phyloP scores from a whole-genome alignment of 2,113 vertebrate species.

The Noctilio leporinus region DNA sequence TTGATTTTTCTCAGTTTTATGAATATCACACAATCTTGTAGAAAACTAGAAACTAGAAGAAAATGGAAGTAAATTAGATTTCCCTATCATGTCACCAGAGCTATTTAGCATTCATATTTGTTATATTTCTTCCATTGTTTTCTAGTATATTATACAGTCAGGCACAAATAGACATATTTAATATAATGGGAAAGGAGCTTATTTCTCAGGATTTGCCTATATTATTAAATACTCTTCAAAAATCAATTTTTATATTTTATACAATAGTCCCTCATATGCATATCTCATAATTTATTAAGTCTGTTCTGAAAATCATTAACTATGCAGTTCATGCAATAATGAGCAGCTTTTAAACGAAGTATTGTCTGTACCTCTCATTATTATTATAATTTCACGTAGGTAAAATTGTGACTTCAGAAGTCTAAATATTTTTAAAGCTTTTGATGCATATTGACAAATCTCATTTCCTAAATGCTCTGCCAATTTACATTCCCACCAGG shows the following conservation, averaged over 20 bases:
- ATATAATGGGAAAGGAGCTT: not conserved
- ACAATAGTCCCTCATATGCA: not conserved
- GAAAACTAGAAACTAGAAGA: not conserved
- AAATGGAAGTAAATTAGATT: not conserved
- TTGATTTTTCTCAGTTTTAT: not conserved
- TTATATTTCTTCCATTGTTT: not conserved
- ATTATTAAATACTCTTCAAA: not conserved
- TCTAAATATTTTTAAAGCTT: slow-evolving; percentile 5
- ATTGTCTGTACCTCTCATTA: not conserved
- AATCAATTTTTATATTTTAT: not conserved
- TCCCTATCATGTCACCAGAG: not conserved
- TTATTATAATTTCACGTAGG: not conserved
- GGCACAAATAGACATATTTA: not conserved
- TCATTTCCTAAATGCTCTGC: not conserved
- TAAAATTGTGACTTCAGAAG: not conserved
- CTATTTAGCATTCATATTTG: not conserved
- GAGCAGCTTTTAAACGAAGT: not conserved
- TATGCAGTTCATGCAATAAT: not conserved
- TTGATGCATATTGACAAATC: not conserved
- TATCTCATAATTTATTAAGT: not conserved
- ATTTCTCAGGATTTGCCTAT: not conserved
- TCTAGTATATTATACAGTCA: not conserved
- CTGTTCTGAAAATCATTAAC: not conserved
- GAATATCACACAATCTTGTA: not conserved
- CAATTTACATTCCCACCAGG: not conserved